Evolutionary conservation across 2,797 vertebrate species (phyloP), one percentile per base, ranked within the genome.

Genomic region (Enoplosus armatus): DNA sequence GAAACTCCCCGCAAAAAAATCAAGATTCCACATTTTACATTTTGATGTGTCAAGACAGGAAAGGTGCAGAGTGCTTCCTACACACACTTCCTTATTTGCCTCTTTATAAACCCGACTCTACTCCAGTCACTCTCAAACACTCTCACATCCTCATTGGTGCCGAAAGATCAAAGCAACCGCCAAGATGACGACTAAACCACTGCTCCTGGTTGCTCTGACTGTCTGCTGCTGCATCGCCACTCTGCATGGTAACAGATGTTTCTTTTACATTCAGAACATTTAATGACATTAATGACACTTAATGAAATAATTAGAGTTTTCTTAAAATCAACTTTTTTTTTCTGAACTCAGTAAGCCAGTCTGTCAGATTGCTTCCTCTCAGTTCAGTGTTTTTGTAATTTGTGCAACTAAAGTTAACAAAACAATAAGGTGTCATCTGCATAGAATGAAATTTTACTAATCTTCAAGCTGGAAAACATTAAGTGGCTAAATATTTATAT

Each of bases 181-280:
- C 26, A 26, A 26, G 6, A 93, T 72, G 88, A 83, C 37, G 61
- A 78, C 59, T 10, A 87, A 75, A 45, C 41, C 61, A 0, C 53
- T 80, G 75, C 50, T 87, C 1, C 63, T 92, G 78, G 59, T 67
- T 3, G 80, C 45, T 6, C 35, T 86, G 70, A 81, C 66, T 27
- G 63, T 93, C 65, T 89, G 59, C 86, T 90, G 83, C 54, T 87
- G 75, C 84, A 58, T 91, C 31, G 0, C 31, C 0, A 20, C 45
- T 3, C 22, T 91, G 53, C 24, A 86, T 1, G 92, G 92, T 93
- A 16, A 84, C 33, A 47, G 0, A 16, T 22, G 33, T 66, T 18
- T 39, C 2, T 10, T 22, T 31, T 59, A 31, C 6, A 11, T 41
- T 51, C 2, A 20, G 3, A 58, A 27, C 24, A 33, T 2, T 53